Percentiles rank a stretch among this genome's conserved stretches.
phyloP scores from a whole-genome alignment of 2,113 vertebrate genomes.

The Aplodontia rufa region DNA sequence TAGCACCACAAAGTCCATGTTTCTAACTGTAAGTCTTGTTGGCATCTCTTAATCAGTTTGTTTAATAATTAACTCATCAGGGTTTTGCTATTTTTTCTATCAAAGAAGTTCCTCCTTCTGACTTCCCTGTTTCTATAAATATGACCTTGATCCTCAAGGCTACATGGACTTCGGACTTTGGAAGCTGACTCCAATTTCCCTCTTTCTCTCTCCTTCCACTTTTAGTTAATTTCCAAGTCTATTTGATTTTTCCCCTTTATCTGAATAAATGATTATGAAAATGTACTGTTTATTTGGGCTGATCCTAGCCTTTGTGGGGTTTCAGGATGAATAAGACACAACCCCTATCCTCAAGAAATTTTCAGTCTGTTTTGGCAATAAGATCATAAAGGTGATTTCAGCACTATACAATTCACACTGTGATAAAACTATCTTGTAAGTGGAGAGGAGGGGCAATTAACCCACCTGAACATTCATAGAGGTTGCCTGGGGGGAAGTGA shows the following conservation, averaged over 20 bases:
- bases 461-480: neutral
- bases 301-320: neutral
- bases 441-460: neutral
- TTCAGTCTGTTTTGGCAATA: neutral
- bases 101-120: slow-evolving; percentile 61
- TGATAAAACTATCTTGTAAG: slow-evolving; percentile 64
- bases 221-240: neutral
- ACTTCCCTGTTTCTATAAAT: slow-evolving; percentile 76
- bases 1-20: neutral
- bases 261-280: slow-evolving; percentile 22
- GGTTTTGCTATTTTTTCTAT: slow-evolving; percentile 36
- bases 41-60: neutral
- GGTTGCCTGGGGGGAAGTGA: neutral
- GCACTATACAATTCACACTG: neutral
- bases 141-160: slow-evolving; percentile 51
- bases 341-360: neutral
- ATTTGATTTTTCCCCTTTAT: neutral
- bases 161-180: slow-evolving; percentile 61
- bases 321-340: neutral
- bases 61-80: slow-evolving; percentile 73
- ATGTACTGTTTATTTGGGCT: neutral
- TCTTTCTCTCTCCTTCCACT: slow-evolving; percentile 22
- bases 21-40: slow-evolving; percentile 6
- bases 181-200: slow-evolving; percentile 43
- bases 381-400: slow-evolving; percentile 59